Conservation (phyloP, 2,888 invertebrate species). For the Hypena proboscidalis region DNA sequence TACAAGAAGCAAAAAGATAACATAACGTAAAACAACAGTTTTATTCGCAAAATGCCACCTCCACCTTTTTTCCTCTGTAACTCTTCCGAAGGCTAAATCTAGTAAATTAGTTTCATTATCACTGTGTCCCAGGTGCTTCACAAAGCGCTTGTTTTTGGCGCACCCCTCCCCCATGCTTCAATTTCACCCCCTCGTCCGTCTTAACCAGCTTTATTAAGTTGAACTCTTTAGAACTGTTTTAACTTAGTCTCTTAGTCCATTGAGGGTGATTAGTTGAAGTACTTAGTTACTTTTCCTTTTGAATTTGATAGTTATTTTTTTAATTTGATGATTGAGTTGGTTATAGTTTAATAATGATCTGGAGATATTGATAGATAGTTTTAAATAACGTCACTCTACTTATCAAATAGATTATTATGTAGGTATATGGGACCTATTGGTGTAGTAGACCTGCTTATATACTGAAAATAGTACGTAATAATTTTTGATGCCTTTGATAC, state of each 20-base stretch:
- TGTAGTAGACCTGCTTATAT: no score
- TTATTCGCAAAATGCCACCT: constrained; percentile 25
- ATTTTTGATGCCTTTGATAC: no score
- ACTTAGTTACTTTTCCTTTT: constrained; percentile 45
- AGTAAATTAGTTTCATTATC: constrained; percentile 68
- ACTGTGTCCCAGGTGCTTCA: constrained; percentile 58
- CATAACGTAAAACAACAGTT: no score
- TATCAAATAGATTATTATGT: no score
- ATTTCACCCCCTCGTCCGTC: constrained; percentile 27
- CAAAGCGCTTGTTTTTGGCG: constrained; percentile 49
- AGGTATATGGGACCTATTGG: no score
- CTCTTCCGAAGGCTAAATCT: constrained; percentile 45
- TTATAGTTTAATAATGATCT: no score
- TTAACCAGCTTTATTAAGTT: constrained; percentile 58
- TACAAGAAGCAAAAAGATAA: no score
- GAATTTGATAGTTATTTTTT: constrained; percentile 41
- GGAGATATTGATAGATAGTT: no score
- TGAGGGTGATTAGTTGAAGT: constrained; percentile 45
- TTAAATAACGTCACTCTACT: no score
- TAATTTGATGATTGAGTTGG: constrained; percentile 9
- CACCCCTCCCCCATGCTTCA: constrained; percentile 18
- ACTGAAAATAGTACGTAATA: no score
- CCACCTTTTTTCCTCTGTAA: constrained; percentile 24
- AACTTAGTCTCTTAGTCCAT: constrained; percentile 30
- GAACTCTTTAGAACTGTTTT: constrained; percentile 56